Conservation (phyloP, 2,113 vertebrate genomes). For the Trachemys scripta region DNA sequence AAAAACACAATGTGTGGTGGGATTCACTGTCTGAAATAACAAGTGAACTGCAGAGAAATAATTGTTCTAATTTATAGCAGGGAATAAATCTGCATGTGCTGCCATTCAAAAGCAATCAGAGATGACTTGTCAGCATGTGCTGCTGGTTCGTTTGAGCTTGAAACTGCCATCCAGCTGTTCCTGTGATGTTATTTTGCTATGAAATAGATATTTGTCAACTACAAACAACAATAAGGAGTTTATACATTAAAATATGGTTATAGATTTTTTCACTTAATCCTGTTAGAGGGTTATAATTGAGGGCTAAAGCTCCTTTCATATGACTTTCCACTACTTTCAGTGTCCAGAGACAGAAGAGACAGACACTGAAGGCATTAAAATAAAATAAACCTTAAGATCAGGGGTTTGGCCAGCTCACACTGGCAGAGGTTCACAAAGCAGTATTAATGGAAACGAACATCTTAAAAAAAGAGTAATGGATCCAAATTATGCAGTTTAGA, state of each 20-base stretch:
- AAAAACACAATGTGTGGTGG: slow-evolving; percentile 13
- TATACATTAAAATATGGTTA: slow-evolving; percentile 45
- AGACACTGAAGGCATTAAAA: background rate
- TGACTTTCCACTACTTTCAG: background rate
- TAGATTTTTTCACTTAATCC: slow-evolving; percentile 27
- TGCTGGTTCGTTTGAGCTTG: slow-evolving; percentile 74
- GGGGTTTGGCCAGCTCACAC: background rate
- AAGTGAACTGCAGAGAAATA: slow-evolving; percentile 77
- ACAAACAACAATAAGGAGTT: slow-evolving; percentile 72
- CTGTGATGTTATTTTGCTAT: slow-evolving; percentile 64
- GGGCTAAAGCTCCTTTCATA: slow-evolving; percentile 1
- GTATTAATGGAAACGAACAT: background rate
- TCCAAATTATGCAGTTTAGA: background rate
- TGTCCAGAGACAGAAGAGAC: background rate
- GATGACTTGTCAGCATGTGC: slow-evolving; percentile 78
- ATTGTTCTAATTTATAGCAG: slow-evolving; percentile 80
- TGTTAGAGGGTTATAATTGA: slow-evolving; percentile 26
- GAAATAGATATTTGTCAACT: slow-evolving; percentile 78
- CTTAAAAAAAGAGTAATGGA: background rate
- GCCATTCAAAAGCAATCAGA: slow-evolving; percentile 77
- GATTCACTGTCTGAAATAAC: slow-evolving; percentile 65
- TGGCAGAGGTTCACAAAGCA: background rate
- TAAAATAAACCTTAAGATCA: background rate
- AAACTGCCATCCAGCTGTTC: slow-evolving; percentile 79
- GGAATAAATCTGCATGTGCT: slow-evolving; percentile 78